These are phyloP conservation scores for Phalacrocorax carbo DNA, from an alignment of 2,113 vertebrate genomes.

Conservation along the genomic window DNA sequence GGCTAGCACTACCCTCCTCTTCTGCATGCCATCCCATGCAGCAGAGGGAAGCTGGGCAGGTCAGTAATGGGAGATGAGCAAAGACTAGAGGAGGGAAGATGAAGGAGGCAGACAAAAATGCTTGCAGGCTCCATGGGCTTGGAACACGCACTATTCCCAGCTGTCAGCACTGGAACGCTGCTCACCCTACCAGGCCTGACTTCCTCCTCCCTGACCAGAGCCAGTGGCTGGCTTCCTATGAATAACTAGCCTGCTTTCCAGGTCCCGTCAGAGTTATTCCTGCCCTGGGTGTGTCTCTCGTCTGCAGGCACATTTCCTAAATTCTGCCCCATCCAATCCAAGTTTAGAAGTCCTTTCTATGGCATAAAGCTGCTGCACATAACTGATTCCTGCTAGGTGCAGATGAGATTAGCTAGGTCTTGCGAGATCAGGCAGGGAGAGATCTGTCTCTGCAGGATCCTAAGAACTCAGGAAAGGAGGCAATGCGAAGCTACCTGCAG, in stretches of 20 bases:
- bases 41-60: background rate
- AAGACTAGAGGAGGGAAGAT: background rate
- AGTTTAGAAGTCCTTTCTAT: background rate
- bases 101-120: background rate
- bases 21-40: background rate
- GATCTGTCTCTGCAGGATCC: background rate
- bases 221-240: background rate
- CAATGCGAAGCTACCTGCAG: background rate
- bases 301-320: background rate
- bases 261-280: background rate
- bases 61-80: background rate
- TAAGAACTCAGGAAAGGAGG: background rate
- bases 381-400: background rate
- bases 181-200: background rate
- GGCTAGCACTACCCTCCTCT: background rate
- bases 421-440: background rate
- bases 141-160: background rate
- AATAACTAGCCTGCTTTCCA: constrained; percentile 34
- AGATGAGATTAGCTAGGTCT: background rate
- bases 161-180: background rate
- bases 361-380: background rate
- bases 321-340: background rate
- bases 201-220: background rate
- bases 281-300: background rate
- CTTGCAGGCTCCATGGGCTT: background rate